These are phyloP conservation scores for Ailuropoda melanoleuca DNA, from an alignment of 2,113 vertebrate genomes.

Conservation along the genomic window DNA sequence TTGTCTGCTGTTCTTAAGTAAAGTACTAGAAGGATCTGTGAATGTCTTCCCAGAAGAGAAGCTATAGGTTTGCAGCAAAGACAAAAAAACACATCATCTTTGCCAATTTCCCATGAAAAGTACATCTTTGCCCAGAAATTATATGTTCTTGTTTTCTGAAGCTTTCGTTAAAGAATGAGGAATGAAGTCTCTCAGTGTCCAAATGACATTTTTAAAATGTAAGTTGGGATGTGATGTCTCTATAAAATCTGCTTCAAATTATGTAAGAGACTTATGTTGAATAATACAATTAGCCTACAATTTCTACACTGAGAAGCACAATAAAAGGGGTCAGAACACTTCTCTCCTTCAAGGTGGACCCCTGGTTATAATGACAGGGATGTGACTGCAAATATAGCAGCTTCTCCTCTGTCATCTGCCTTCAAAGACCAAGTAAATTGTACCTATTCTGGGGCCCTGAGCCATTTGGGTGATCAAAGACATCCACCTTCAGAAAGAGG, in stretches of 20 bases:
- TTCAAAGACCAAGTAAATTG: background rate
- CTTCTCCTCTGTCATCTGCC: background rate
- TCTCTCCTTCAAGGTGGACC: background rate
- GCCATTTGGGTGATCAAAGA: background rate
- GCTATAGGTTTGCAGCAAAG: background rate
- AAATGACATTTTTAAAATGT: background rate
- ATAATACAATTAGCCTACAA: background rate
- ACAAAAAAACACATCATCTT: background rate
- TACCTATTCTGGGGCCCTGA: background rate
- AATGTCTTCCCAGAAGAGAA: background rate
- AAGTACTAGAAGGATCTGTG: background rate
- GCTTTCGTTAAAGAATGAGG: background rate
- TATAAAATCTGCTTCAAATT: background rate
- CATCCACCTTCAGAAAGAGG: background rate
- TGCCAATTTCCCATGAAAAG: background rate
- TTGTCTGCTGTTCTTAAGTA: background rate
- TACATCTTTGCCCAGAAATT: background rate
- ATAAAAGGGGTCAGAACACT: background rate
- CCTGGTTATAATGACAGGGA: background rate
- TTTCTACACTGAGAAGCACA: background rate
- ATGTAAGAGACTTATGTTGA: background rate
- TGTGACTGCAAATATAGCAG: accelerated
- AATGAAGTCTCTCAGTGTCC: background rate
- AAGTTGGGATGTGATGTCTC: background rate
- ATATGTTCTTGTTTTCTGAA: background rate